Conservation (phyloP, 2,888 invertebrate genomes). For the Polydrusus pterygomalis region DNA sequence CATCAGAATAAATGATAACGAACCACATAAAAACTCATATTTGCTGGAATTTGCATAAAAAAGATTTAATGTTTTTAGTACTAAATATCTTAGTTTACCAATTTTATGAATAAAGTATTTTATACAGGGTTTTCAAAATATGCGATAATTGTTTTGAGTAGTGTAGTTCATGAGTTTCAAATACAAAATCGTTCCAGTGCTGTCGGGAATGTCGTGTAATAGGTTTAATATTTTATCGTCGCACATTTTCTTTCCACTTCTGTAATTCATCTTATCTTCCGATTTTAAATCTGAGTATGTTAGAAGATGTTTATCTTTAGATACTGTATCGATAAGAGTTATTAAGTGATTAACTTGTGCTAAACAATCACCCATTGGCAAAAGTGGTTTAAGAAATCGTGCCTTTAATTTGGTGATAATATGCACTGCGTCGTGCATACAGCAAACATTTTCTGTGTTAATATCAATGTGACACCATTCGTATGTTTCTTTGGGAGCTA, state of each 20-base stretch:
- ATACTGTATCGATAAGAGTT: conserved; percentile 8
- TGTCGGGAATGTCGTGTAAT: conserved; percentile 35
- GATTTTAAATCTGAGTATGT: conserved; percentile 13
- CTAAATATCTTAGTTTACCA: too few species aligned
- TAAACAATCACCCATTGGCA: conserved; percentile 34
- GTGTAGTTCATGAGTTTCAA: conserved; percentile 52
- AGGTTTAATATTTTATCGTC: neutral
- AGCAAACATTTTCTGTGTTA: neutral
- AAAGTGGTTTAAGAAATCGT: conserved; percentile 34
- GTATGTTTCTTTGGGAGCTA: neutral
- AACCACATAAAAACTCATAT: too few species aligned
- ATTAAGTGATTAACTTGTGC: conserved; percentile 26
- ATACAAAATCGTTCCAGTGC: conserved; percentile 40
- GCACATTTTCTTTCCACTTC: conserved; percentile 4
- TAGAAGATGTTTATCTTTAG: conserved; percentile 45
- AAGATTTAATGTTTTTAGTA: too few species aligned
- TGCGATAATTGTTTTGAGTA: too few species aligned
- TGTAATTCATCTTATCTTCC: conserved; percentile 47
- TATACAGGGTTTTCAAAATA: too few species aligned
- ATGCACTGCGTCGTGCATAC: conserved; percentile 34
- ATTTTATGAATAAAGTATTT: too few species aligned
- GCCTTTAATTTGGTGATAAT: conserved; percentile 41
- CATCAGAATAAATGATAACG: too few species aligned
- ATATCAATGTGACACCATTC: conserved; percentile 3
- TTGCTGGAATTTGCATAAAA: too few species aligned